These are phyloP conservation scores for Odontocolon sp. DNA, from an alignment of 2,888 invertebrate species.

Conservation along the genomic window DNA sequence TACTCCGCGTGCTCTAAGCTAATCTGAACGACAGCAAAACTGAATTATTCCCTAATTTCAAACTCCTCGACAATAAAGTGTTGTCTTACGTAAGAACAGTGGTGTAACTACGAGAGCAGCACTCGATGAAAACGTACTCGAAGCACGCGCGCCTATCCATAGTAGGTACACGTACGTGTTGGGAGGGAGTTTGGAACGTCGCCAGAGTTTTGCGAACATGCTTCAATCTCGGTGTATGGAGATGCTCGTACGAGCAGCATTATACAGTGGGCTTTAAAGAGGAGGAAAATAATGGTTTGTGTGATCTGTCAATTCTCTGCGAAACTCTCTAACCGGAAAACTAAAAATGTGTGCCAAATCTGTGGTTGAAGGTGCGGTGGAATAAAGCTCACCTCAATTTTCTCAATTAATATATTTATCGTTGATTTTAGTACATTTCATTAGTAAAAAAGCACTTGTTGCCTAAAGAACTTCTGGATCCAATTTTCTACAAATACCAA, in stretches of 20 bases:
- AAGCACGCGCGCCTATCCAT: constrained; percentile 33
- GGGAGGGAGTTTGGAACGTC: constrained; percentile 43
- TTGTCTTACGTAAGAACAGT: constrained; percentile 48
- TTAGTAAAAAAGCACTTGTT: too few species aligned
- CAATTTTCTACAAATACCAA: too few species aligned
- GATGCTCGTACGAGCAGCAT: constrained; percentile 37
- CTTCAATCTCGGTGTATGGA: constrained; percentile 51
- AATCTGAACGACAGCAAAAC: neutral
- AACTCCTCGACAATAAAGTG: constrained; percentile 48
- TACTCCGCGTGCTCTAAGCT: neutral
- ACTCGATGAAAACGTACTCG: constrained; percentile 33
- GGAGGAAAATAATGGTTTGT: constrained; percentile 52
- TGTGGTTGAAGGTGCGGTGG: neutral
- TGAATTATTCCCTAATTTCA: constrained; percentile 10
- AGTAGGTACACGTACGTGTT: constrained; percentile 13
- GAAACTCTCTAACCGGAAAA: neutral
- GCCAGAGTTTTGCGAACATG: constrained; percentile 48
- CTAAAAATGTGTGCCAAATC: neutral
- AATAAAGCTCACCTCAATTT: neutral
- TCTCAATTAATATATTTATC: neutral
- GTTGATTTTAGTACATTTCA: too few species aligned
- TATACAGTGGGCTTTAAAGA: constrained; percentile 48
- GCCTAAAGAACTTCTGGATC: too few species aligned
- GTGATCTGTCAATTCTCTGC: constrained; percentile 40
- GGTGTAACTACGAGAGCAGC: constrained; percentile 41